Base-by-base conservation (phyloP, 1,140 invertebrate species). In the Heliconius eleuchia region DNA sequence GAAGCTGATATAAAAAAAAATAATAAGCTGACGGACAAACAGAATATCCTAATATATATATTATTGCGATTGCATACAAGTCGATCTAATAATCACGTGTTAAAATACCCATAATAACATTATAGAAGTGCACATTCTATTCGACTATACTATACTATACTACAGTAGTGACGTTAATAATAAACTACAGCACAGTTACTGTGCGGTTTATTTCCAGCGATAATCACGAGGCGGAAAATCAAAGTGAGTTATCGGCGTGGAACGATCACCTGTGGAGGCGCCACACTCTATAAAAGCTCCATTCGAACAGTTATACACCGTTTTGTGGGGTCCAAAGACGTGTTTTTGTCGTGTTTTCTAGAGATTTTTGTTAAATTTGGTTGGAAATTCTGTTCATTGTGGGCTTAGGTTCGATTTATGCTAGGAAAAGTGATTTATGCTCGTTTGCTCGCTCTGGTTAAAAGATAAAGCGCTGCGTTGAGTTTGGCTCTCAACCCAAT, bases 151-250 rank as follows among this genome's bases (percentile, higher is more conserved):
- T 46, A 46, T 46, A 46, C 42, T 46, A 11, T 16, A 46, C 42
- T 46, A 46, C 42, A 46, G 42, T 46, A 7, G n/a, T 66, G 60
- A 66, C 60, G 74, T 76, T 70, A 76, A 76, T 76, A 76, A 76
- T 76, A 76, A 76, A 76, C 74, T 76, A 76, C 23, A 76, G 34
- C 74, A 76, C 46, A 55, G 42, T 74, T 46, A 39, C 70, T 72
- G 77, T 82, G 77, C 60, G 74, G 81, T 82, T 83, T 83, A 83
- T 80, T 80, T 83, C 74, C 70, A 83, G 79, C 76, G 82, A 80
- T 80, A 73, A 80, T 74, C 82, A 81, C 27, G 52, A 66, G 76
- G 82, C 80, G 82, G 82, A 83, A 83, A 80, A 80, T 83, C 82
- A 83, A 83, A 83, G 82, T 55, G 76, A 42, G 74, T 80, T 71